Percentiles rank a stretch among this genome's conserved stretches.
Conservation (phyloP, 2,113 vertebrate genomes). For the Hystrix cristata region DNA sequence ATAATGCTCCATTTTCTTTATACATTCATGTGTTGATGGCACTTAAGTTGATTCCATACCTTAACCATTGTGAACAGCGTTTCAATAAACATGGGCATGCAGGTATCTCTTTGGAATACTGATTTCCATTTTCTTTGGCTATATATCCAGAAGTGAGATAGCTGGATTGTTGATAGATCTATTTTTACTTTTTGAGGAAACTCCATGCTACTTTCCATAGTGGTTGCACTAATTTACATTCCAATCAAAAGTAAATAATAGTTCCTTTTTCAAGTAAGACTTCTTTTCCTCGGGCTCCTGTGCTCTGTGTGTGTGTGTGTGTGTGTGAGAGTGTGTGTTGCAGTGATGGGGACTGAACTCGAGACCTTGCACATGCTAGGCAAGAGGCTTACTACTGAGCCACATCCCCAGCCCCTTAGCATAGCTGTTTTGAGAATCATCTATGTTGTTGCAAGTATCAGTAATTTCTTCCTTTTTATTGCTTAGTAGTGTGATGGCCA, state of each 20-base stretch:
- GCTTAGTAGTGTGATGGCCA: neutral
- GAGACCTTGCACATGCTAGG: neutral
- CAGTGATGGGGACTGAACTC: neutral
- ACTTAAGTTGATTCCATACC: neutral
- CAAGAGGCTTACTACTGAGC: neutral
- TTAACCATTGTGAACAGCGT: neutral
- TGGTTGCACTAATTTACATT: neutral
- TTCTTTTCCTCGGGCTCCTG: neutral
- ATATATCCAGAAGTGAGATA: neutral
- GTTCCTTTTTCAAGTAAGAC: neutral
- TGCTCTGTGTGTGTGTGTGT: neutral
- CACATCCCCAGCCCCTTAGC: neutral
- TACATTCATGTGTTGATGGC: neutral
- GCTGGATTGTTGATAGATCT: neutral
- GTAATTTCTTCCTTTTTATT: neutral
- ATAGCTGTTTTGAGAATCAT: neutral
- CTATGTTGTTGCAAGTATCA: neutral
- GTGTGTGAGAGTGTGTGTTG: neutral
- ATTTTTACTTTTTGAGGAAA: neutral
- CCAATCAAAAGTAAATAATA: neutral
- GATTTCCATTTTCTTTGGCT: neutral
- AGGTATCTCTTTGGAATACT: neutral
- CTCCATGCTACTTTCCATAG: neutral
- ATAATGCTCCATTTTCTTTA: neutral
- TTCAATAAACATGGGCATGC: neutral